Conservation (phyloP, 2,797 vertebrate genomes). For the Hypotaenidia okinawae region DNA sequence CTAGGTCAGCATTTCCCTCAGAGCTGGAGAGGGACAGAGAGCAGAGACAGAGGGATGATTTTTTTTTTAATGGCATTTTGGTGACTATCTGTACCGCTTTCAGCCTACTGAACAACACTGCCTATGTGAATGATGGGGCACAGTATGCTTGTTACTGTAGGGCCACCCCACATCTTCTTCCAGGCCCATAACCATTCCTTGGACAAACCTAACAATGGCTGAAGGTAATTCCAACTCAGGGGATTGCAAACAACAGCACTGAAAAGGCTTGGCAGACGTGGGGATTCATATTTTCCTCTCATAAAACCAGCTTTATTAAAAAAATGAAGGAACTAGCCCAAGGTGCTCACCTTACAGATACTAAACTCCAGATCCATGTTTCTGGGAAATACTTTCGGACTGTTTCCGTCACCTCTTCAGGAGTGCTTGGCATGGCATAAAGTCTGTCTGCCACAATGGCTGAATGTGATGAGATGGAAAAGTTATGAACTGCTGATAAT, state of each 20-base stretch:
- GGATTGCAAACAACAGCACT: background rate
- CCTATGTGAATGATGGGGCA: background rate
- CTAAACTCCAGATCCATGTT: slow-evolving; percentile 78
- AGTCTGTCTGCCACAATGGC: accelerated
- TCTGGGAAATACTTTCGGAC: slow-evolving; percentile 78
- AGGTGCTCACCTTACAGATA: slow-evolving; percentile 60
- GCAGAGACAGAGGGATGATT: background rate
- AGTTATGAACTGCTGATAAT: background rate
- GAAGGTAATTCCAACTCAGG: background rate
- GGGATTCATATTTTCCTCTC: background rate
- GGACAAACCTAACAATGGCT: background rate
- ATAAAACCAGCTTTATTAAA: background rate
- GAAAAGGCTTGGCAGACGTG: background rate
- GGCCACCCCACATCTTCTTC: background rate
- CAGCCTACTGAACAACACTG: background rate
- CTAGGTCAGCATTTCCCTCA: slow-evolving; percentile 57
- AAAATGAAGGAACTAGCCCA: background rate
- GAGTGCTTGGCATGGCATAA: accelerated
- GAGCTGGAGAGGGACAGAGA: slow-evolving; percentile 19
- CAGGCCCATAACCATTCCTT: background rate
- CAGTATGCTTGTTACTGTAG: background rate
- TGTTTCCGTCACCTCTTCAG: slow-evolving; percentile 23
- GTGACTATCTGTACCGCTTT: background rate
- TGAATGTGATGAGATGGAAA: background rate
- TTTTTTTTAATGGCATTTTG: background rate